Percentiles rank a stretch among this genome's conserved stretches.
These are phyloP conservation scores for Capitella teleta DNA, from an alignment of 1,140 invertebrate genomes.

Conservation along the genomic window DNA sequence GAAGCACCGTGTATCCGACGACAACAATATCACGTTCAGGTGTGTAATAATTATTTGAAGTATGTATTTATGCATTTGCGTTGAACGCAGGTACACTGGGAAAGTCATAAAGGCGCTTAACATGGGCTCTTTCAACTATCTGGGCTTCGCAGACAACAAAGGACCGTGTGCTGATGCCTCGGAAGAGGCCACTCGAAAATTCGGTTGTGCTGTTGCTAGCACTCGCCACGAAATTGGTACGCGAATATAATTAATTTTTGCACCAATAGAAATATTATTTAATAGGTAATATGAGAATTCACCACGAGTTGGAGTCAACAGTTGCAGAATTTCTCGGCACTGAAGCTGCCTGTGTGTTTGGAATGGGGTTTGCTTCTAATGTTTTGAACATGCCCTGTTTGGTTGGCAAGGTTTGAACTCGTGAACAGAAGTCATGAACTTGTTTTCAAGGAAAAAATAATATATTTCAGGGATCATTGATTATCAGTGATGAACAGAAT, in stretches of 20 bases:
- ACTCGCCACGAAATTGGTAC: constrained; percentile 42
- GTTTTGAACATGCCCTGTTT: constrained; percentile 81
- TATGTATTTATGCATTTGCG: too few species aligned
- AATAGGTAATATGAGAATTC: constrained; percentile 61
- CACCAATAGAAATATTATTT: too few species aligned
- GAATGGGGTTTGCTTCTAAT: constrained; percentile 98
- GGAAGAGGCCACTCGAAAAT: constrained; percentile 28
- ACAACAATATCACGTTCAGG: constrained; percentile 87
- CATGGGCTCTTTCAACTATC: constrained; percentile 50
- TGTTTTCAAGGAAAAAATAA: too few species aligned
- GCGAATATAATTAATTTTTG: too few species aligned
- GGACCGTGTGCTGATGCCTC: constrained; percentile 41
- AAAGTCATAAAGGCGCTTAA: constrained; percentile 44
- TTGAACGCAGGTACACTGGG: constrained; percentile 34
- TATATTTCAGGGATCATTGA: constrained; percentile 62
- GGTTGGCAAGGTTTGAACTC: constrained; percentile 51
- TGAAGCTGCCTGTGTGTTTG: constrained; percentile 87
- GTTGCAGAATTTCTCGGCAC: constrained; percentile 83
- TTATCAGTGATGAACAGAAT: constrained; percentile 91
- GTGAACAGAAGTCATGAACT: too few species aligned
- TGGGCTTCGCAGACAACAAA: constrained; percentile 47
- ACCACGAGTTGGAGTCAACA: constrained; percentile 68
- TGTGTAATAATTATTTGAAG: too few species aligned
- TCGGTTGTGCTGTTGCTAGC: constrained; percentile 39
- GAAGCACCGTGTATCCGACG: constrained; percentile 70